Conservation (phyloP, 2,113 vertebrate genomes). For the Paralichthys olivaceus region DNA sequence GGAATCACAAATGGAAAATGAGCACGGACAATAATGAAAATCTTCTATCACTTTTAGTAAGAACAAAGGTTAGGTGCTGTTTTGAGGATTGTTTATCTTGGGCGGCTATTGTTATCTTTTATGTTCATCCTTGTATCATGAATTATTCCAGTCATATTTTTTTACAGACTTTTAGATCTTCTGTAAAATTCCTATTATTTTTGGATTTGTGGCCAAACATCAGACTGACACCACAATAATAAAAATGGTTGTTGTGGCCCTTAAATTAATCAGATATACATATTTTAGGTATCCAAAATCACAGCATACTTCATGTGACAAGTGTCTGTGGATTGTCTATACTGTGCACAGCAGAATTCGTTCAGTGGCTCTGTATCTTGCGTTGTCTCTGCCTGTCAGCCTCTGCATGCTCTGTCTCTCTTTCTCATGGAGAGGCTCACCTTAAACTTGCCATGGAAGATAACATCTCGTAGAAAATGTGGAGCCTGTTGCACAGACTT, state of each 20-base stretch:
- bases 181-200: neutral
- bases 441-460: slow-evolving; percentile 81
- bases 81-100: neutral
- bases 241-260: neutral
- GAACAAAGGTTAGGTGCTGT: neutral
- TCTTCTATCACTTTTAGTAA: neutral
- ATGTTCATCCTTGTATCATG: too few species aligned
- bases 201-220: neutral
- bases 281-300: neutral
- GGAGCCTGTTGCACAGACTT: slow-evolving; percentile 45
- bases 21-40: neutral
- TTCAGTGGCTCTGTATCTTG: neutral
- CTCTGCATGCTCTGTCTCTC: neutral
- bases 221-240: neutral
- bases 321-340: neutral
- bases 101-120: too few species aligned
- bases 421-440: slow-evolving; percentile 48
- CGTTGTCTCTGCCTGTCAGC: neutral
- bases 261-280: neutral
- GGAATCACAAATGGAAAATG: neutral
- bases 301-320: neutral
- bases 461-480: slow-evolving; percentile 75
- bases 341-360: neutral
- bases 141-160: neutral
- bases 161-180: neutral